These are phyloP conservation scores for Drosophila varians DNA, from an alignment of 1,140 invertebrate genomes.

Conservation along the genomic window DNA sequence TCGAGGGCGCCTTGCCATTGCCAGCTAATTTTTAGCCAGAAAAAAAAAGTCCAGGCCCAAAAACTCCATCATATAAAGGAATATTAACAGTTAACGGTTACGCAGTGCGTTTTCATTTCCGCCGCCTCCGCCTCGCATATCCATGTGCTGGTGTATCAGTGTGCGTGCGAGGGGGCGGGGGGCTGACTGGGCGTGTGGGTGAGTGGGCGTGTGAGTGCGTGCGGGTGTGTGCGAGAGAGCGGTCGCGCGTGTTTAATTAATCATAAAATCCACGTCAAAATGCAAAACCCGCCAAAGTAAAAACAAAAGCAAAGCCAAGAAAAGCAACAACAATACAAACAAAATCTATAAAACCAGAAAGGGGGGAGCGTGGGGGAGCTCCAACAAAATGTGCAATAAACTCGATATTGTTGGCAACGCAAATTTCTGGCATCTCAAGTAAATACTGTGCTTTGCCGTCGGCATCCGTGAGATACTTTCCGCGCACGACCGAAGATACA, in stretches of 20 bases:
- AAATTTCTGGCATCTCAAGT: conserved; percentile 4
- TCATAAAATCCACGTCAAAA: conserved; percentile 66
- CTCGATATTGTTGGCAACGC: conserved; percentile 10
- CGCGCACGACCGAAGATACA: not conserved
- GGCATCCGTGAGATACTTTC: conserved; percentile 39
- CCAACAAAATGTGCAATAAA: conserved; percentile 43
- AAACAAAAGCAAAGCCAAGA: conserved; percentile 4
- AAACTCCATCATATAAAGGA: conserved; percentile 12
- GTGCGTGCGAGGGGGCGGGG: conserved; percentile 30
- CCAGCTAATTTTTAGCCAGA: conserved; percentile 1
- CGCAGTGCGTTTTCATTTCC: conserved; percentile 48
- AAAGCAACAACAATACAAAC: conserved; percentile 8
- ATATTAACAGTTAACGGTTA: conserved; percentile 30
- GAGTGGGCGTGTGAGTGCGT: conserved; percentile 33
- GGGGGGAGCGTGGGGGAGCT: conserved; percentile 1
- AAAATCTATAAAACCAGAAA: not conserved
- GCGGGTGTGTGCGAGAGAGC: conserved; percentile 32
- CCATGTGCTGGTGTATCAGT: not conserved
- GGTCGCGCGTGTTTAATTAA: conserved; percentile 79
- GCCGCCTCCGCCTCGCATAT: conserved; percentile 31
- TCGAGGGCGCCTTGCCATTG: conserved; percentile 28
- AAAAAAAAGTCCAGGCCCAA: conserved; percentile 47
- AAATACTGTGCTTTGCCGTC: conserved; percentile 24
- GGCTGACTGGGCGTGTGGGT: conserved; percentile 19
- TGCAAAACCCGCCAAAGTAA: conserved; percentile 50